phyloP scores from a whole-genome alignment of 2,113 vertebrate species.

The Chaetorhynchus papuensis region DNA sequence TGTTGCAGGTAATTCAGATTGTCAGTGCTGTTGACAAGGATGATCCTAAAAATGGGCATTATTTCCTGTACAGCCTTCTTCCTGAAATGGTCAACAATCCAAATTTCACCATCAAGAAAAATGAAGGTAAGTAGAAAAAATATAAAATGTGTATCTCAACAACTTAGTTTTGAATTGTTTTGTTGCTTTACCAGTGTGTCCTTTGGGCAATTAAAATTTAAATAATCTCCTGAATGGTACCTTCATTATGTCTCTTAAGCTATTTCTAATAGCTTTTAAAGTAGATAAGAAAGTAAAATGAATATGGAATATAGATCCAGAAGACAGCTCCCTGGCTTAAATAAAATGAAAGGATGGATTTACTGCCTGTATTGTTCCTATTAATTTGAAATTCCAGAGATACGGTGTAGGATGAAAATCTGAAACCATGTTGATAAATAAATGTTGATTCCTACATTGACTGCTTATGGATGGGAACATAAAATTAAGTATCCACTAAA shows the following conservation, averaged over 20 bases:
- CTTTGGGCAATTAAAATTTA: background rate
- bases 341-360: background rate
- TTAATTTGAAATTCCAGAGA: slow-evolving; percentile 4
- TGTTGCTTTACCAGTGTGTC: background rate
- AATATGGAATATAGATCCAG: background rate
- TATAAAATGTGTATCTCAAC: background rate
- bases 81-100: slow-evolving; percentile 95
- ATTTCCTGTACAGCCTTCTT: slow-evolving; percentile 91
- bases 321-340: background rate
- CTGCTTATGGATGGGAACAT: slow-evolving; percentile 11
- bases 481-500: slow-evolving; percentile 25
- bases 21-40: slow-evolving; percentile 94
- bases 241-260: background rate
- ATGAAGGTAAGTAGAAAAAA: slow-evolving; percentile 79
- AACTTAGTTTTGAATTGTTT: background rate
- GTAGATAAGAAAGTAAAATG: slow-evolving; percentile 1
- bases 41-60: slow-evolving; percentile 92
- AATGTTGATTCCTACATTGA: background rate
- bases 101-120: slow-evolving; percentile 98
- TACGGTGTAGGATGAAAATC: background rate
- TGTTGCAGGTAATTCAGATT: slow-evolving; percentile 91
- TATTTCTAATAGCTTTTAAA: background rate
- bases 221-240: background rate
- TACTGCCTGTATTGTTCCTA: background rate
- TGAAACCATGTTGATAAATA: background rate